Evolutionary conservation across 2,113 vertebrate species (phyloP), one percentile per base, ranked within the genome.

Genomic region (Cephalophus harveyi): DNA sequence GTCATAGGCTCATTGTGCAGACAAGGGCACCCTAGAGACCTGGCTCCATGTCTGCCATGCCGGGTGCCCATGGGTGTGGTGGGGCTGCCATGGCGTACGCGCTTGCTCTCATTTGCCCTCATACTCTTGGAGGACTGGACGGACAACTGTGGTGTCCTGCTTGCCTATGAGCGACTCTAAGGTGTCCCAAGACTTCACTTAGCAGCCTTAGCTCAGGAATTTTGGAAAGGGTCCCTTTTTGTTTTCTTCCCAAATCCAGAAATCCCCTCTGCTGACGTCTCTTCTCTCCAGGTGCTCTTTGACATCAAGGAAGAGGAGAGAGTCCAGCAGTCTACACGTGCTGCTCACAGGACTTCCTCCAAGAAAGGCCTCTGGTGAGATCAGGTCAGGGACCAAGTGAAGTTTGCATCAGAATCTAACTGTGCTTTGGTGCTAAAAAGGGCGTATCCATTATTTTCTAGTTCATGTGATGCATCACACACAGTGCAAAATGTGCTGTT

Each of bases 51-150:
- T n/a, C n/a, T 89, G 64, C 9, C 1, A 9, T 1, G 6, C 27
- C 3, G 0, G 36, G 46, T 14, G 21, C 2, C 14, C 28, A 6
- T 12, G 25, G 52, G 1, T 21, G 11, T 21, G 7, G 27, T 2
- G 0, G 8, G 5, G 43, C 43, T 43, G 17, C 52, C 3, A 1
- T 17, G 64, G 50, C 30, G 52, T 64, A 2, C 25, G 27, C 10
- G 1, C 5, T 54, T 62, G 30, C 60, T 33, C 19, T 30, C 23
- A 7, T 23, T 40, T 79, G 33, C 4, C 43, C 11, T 64, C 11
- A 12, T 40, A 28, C 21, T 59, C 84, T 21, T 2, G 1, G n/a
- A 60, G 55, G 15, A 13, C 23, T 78, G 48, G 54, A 25, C 0
- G 33, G 54, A n/a, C 3, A 28, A 1, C 71, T 43, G 36, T 71